Evolutionary conservation across 2,797 vertebrate species (phyloP).

Genomic region (Chelonia mydas): DNA sequence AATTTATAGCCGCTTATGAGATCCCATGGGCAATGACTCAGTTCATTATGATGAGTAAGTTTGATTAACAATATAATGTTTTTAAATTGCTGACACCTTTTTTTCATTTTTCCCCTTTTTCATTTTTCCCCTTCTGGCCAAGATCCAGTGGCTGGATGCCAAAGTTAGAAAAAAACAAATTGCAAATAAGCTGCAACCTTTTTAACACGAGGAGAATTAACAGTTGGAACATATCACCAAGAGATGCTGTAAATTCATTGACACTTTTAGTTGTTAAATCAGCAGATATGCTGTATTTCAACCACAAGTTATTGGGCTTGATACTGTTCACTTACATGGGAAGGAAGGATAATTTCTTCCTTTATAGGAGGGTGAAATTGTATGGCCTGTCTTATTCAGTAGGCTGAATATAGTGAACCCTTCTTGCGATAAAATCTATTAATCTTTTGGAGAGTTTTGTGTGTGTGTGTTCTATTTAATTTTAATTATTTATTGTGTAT

Average conservation of each 20-base stretch:
- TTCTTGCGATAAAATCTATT: not conserved
- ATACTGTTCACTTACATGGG: not conserved
- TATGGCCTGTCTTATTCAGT: not conserved
- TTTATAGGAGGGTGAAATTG: not conserved
- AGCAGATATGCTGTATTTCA: not conserved
- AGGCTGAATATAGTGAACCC: not conserved
- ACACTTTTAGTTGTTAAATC: not conserved
- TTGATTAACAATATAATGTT: slow-evolving; percentile 37
- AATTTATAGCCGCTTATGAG: not conserved
- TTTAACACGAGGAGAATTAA: slow-evolving; percentile 3
- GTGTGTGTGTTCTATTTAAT: not conserved
- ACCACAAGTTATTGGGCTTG: not conserved
- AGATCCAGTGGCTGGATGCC: not conserved
- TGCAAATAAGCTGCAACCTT: not conserved
- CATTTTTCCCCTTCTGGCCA: slow-evolving; percentile 11
- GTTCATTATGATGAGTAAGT: slow-evolving; percentile 19
- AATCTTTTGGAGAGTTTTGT: not conserved
- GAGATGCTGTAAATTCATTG: not conserved
- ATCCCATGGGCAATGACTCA: slow-evolving; percentile 30
- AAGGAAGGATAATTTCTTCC: not conserved
- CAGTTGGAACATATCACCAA: not conserved
- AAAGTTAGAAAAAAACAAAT: not conserved
- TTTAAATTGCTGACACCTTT: slow-evolving; percentile 27
- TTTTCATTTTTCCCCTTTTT: slow-evolving; percentile 18
- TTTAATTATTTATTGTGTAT: not conserved